Percentiles rank a stretch among this genome's conserved stretches.
Evolutionary conservation across 2,888 invertebrate species (phyloP).

Genomic region (Epirrita christyi): DNA sequence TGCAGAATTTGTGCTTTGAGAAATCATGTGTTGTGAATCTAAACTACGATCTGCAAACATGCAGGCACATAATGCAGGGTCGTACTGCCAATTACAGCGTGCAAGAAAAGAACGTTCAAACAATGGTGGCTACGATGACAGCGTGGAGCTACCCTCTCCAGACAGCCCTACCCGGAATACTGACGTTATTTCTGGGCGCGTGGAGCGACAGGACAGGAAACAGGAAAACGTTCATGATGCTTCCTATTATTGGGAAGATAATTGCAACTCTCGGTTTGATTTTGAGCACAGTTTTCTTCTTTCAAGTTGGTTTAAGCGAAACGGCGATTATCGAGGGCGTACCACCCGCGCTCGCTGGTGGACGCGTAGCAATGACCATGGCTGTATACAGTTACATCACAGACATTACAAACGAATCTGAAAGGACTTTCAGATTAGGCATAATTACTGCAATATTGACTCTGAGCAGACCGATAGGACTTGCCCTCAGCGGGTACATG

Average conservation of each 20-base stretch:
- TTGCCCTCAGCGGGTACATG: conserved; percentile 83
- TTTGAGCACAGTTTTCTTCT: conserved; percentile 84
- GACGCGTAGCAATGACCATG: conserved; percentile 85
- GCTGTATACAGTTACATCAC: conserved; percentile 87
- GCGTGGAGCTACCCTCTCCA: conserved; percentile 85
- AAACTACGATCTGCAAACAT: conserved; percentile 80
- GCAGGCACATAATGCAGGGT: conserved; percentile 78
- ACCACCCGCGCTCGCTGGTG: conserved; percentile 86
- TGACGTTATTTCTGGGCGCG: conserved; percentile 85
- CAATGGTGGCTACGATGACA: conserved; percentile 83
- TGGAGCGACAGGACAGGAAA: conserved; percentile 87
- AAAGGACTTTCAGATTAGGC: conserved; percentile 86
- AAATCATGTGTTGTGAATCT: conserved; percentile 85
- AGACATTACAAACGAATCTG: conserved; percentile 84
- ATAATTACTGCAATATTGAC: conserved; percentile 84
- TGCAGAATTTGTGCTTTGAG: conserved; percentile 83
- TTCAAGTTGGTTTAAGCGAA: conserved; percentile 81
- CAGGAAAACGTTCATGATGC: conserved; percentile 84
- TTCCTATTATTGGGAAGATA: conserved; percentile 85
- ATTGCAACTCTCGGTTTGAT: conserved; percentile 82
- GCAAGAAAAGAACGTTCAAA: conserved; percentile 77
- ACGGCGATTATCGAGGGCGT: conserved; percentile 84
- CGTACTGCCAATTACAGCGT: conserved; percentile 69
- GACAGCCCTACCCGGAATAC: conserved; percentile 82
- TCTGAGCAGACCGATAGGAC: conserved; percentile 80